Base-by-base conservation (phyloP, 2,888 invertebrate species). In the Furcula furcula region DNA sequence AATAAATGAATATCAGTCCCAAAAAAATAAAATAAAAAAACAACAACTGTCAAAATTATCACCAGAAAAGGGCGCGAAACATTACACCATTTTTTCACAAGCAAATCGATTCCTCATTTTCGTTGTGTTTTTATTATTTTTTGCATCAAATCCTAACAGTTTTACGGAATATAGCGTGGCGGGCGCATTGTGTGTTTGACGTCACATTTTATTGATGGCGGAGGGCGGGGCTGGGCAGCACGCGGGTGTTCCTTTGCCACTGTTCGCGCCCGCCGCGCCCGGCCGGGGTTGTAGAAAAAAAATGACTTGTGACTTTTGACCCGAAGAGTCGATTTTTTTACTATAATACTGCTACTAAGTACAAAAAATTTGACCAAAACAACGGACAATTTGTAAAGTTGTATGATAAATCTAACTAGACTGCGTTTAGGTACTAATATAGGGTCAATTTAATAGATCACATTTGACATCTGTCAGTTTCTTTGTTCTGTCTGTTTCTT, bases 201-300 rank as follows among this genome's bases (percentile, higher is more conserved):
- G 29, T 37, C 26, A n/a, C n/a, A 30, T 31, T 38, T 34, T 40
- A 39, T 39, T 34, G 39, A 39, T 31, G 31, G 31, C 28, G n/a
- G 7, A 19, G 29, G 39, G 39, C 34, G 39, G 25, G 40, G 32
- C 22, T 42, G 64, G 40, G 32, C 22, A 41, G 64, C 37, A 60
- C 56, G 65, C 62, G 64, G 58, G 58, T 50, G 64, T 58, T 28
- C 60, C 63, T 61, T 60, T 62, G 69, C 62, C 55, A 28, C 28
- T 11, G 28, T 28, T 28, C 52, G 49, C 33, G 44, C 31, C 38
- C 35, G 43, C n/a, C n/a, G n/a, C n/a, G n/a, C n/a, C n/a, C n/a
- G n/a, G n/a, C n/a, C n/a, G n/a, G n/a, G n/a, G n/a, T n/a, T 52
- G 51, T 51, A 48, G 46, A 54, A 58, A 59, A 64, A 55, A 55